Evolutionary conservation across 1,140 invertebrate genomes (phyloP), one percentile per base, ranked within the genome.

Genomic region (Apis mellifera): DNA sequence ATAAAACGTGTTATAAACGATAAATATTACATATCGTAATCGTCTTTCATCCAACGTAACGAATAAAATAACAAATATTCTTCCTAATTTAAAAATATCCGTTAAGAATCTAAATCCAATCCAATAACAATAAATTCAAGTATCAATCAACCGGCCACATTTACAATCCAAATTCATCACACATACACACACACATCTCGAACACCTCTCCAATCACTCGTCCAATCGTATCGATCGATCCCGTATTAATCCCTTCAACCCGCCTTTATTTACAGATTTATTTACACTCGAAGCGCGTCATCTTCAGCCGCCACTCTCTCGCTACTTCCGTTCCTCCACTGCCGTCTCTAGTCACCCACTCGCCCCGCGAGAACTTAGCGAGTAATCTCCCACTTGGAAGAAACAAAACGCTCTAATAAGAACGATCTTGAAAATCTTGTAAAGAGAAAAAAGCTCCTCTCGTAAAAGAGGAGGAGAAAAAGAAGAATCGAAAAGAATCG

Each of bases 251-350:
- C 48, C 9, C 32, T 19, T 11, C 55, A 82, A 76, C 42, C 8
- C 21, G 1, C 19, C 48, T 60, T 8, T 69, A 66, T 70, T 82
- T 69, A 42, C 80, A 82, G 80, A 55, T 42, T 7, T 42, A 42
- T 42, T 42, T 42, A 42, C 21, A 77, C 26, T 75, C 71, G 80
- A 78, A 70, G 55, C 65, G 17, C 54, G 48, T 62, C 48, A 59
- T 9, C 52, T 80, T 65, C 60, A 68, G 32, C 79, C 42, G 54
- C 70, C 48, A 60, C 57, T 64, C 69, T 73, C 48, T 62, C 59
- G 70, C 32, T 23, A 54, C 69, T 73, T 80, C 71, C 71, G 50
- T 17, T 65, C 9, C 17, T 75, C n/a, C 32, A 64, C 23, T 52
- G 60, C 21, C 68, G 2, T 42, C 78, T 48, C 42, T 55, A 13